Base-by-base conservation (phyloP, 2,888 invertebrate species). In the Perithous albicinctus region DNA sequence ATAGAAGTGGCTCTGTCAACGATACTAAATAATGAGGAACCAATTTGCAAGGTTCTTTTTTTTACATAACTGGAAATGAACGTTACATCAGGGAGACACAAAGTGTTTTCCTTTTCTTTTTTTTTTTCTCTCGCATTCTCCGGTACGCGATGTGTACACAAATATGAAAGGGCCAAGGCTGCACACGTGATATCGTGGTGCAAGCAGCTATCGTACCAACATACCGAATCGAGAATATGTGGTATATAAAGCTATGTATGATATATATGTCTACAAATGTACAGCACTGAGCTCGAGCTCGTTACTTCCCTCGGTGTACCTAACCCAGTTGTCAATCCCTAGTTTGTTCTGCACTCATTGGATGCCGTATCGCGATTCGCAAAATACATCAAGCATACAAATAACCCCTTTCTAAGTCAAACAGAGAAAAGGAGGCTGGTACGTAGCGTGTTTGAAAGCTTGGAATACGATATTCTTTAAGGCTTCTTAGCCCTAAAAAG, bases 261-360 rank as follows among this genome's bases (percentile, higher is more conserved):
- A 48, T 32, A 35, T 32, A 35, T 23, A 69, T 76, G 54, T 66
- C 43, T 43, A 51, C 54, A 72, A 75, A 80, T 78, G 75, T 35
- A 51, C 54, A 46, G 72, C 32, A 56, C 23, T 7, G 43, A 63
- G 48, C 63, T 59, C 32, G 35, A 23, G 84, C 85, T 90, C 88
- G 88, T 90, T 89, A 90, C 86, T 86, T 84, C 78, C 23, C 75
- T 69, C 83, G 77, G 87, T 90, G 86, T 91, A 88, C 86, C 87
- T 89, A 90, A 90, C 90, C 89, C 87, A 89, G 88, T 90, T 90
- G 88, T 89, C 91, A 87, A 89, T 90, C 85, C 86, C 81, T 82
- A 87, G 88, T 90, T 91, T 89, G 88, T 89, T 88, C 84, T 86
- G 88, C 86, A 87, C 88, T 91, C 88, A 86, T 89, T 89, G 88